Evolutionary conservation across 2,113 vertebrate species (phyloP).

Genomic region (Hemicordylus capensis): DNA sequence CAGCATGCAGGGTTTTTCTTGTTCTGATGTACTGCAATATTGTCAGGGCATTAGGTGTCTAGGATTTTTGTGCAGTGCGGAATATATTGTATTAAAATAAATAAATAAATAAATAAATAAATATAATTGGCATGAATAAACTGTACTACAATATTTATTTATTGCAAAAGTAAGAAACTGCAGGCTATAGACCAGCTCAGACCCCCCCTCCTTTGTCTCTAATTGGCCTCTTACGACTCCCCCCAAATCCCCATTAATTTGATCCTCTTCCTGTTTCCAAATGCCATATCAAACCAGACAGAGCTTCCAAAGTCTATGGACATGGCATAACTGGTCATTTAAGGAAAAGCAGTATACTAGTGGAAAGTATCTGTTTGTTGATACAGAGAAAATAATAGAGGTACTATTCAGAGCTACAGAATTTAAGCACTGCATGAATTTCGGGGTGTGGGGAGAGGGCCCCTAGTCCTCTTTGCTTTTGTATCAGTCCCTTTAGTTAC

Average conservation of each 20-base stretch:
- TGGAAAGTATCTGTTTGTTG: too few relatives aligned
- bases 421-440: too few relatives aligned
- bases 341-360: too few relatives aligned
- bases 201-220: neutral
- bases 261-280: too few relatives aligned
- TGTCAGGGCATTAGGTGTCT: neutral
- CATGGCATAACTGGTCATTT: neutral
- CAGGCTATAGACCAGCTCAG: neutral
- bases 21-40: constrained; percentile 8
- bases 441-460: too few relatives aligned
- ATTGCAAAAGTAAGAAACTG: neutral
- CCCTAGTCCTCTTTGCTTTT: too few relatives aligned
- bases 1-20: constrained; percentile 3
- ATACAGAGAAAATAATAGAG: too few relatives aligned
- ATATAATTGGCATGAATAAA: neutral
- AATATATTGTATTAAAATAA: neutral
- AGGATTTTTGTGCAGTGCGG: too few relatives aligned
- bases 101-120: too few relatives aligned
- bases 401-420: too few relatives aligned
- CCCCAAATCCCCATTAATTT: neutral
- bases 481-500: too few relatives aligned
- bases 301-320: neutral
- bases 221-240: neutral
- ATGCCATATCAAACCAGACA: neutral
- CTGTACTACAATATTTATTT: neutral